These are phyloP conservation scores for Agrotis segetum DNA, from an alignment of 2,888 invertebrate genomes.

Conservation along the genomic window DNA sequence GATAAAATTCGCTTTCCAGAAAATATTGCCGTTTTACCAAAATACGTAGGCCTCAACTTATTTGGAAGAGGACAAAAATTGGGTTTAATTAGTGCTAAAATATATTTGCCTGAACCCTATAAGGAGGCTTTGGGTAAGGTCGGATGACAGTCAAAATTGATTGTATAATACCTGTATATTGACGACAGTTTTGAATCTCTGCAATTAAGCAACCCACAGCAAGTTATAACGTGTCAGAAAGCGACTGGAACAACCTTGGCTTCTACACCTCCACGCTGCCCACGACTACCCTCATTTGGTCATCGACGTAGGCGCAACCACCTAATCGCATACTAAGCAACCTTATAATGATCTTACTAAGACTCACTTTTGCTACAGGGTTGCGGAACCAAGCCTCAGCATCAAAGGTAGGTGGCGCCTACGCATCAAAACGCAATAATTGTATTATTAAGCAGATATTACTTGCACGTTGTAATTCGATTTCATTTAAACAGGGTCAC, in stretches of 20 bases:
- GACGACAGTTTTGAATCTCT: constrained; percentile 81
- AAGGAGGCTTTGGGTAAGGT: constrained; percentile 46
- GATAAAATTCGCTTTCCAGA: not conserved
- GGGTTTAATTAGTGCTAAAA: not conserved
- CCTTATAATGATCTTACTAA: constrained; percentile 87
- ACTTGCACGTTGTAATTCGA: constrained; percentile 45
- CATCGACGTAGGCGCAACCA: constrained; percentile 85
- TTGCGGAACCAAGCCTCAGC: constrained; percentile 80
- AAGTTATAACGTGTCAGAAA: constrained; percentile 83
- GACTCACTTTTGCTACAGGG: constrained; percentile 84
- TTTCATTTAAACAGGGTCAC: constrained; percentile 64
- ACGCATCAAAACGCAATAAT: constrained; percentile 80
- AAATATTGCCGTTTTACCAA: too few species aligned
- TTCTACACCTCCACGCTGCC: constrained; percentile 89
- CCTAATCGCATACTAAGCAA: constrained; percentile 87
- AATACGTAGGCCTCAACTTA: not conserved
- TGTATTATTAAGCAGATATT: constrained; percentile 73
- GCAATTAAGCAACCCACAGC: constrained; percentile 88
- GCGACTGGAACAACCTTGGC: constrained; percentile 89
- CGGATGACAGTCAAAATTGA: constrained; percentile 64
- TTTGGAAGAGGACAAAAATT: constrained; percentile 2
- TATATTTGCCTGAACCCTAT: constrained; percentile 26
- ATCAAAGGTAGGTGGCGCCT: constrained; percentile 82
- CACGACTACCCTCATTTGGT: constrained; percentile 90
- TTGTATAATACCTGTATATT: constrained; percentile 67